Conservation (phyloP, 1,140 invertebrate species). For the Zaprionus gabonicus region DNA sequence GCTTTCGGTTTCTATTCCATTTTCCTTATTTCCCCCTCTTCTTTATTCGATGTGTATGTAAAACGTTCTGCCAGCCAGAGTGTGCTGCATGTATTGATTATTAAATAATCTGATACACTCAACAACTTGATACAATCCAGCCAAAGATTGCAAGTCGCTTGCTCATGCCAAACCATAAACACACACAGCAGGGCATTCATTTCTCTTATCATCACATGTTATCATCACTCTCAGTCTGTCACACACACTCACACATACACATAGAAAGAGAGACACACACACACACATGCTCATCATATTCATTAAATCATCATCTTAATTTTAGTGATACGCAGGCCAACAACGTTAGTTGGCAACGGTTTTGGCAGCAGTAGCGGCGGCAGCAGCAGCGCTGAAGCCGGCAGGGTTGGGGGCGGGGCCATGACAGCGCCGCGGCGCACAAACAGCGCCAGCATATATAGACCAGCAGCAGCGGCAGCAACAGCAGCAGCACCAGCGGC, state of each 20-base stretch:
- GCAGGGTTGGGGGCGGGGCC: constrained; percentile 51
- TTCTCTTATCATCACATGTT: constrained; percentile 15
- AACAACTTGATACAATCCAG: constrained; percentile 36
- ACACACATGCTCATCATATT: constrained; percentile 72
- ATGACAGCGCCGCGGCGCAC: constrained; percentile 29
- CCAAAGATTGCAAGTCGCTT: constrained; percentile 33
- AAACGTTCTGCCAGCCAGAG: constrained; percentile 67
- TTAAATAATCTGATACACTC: constrained; percentile 69
- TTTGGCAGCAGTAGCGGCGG: constrained; percentile 38
- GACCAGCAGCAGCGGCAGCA: constrained; percentile 11
- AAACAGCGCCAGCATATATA: constrained; percentile 51
- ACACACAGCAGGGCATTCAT: constrained; percentile 21
- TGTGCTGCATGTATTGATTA: constrained; percentile 75
- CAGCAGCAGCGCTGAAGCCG: constrained; percentile 37
- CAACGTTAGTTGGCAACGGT: constrained; percentile 73
- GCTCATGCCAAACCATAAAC: constrained; percentile 25
- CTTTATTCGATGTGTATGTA: constrained; percentile 71
- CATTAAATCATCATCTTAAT: constrained; percentile 84
- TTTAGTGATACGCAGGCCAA: constrained; percentile 84
- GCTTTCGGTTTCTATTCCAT: constrained; percentile 37
- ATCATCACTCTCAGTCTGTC: background rate
- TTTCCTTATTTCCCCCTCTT: background rate
- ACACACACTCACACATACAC: background rate
- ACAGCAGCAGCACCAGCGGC: constrained; percentile 6
- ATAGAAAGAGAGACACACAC: constrained; percentile 26